These are phyloP conservation scores for Origma solitaria DNA, from an alignment of 2,113 vertebrate species.

Conservation along the genomic window DNA sequence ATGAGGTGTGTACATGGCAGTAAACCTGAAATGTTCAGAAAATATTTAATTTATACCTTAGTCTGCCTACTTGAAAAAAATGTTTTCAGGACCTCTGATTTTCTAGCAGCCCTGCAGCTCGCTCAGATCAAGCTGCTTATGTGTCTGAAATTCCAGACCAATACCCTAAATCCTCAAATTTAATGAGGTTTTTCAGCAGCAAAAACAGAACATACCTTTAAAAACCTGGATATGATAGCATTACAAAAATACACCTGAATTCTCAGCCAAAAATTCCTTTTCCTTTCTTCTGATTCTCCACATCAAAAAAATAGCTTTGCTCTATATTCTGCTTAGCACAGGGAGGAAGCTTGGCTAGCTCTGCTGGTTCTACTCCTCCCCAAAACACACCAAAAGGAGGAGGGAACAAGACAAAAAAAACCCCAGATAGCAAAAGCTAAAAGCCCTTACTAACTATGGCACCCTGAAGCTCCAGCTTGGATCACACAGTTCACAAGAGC, in stretches of 20 bases:
- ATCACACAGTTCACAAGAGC: not conserved
- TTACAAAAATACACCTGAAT: not conserved
- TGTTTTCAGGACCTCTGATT: not conserved
- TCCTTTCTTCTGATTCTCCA: not conserved
- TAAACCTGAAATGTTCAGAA: not conserved
- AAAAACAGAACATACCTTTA: not conserved
- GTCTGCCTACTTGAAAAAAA: not conserved
- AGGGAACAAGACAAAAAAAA: not conserved
- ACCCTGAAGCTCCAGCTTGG: not conserved
- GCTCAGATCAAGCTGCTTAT: not conserved
- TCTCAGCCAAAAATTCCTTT: not conserved
- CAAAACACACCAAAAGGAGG: not conserved
- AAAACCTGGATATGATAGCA: not conserved
- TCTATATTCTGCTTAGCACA: not conserved
- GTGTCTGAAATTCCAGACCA: not conserved
- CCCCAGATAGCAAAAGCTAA: not conserved
- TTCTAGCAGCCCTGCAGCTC: not conserved
- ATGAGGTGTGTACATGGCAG: not conserved
- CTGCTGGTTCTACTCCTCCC: not conserved
- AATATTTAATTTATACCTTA: not conserved
- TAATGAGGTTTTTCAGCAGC: not conserved
- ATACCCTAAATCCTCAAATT: not conserved
- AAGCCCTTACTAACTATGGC: not conserved
- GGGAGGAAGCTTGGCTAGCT: not conserved
- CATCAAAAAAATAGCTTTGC: not conserved